A percentile compares a stretch with the other conserved stretches of the same genome.
Evolutionary conservation across 2,797 vertebrate genomes (phyloP).

Genomic region (Lerista edwardsae): DNA sequence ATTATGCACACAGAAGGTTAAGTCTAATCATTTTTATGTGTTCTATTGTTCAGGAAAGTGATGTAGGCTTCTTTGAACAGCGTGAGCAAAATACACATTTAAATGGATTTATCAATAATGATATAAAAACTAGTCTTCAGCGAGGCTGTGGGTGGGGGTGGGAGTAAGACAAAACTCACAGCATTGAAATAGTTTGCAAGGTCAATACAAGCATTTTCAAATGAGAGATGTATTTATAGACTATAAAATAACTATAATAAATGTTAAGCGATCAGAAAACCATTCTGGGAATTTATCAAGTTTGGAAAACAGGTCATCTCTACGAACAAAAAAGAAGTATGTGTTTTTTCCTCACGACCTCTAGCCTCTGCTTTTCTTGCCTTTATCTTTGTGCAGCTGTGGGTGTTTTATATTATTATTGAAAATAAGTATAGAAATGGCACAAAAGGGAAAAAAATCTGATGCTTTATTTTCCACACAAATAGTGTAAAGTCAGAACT

Average conservation of each 20-base stretch:
- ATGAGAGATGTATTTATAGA: conserved; percentile 30
- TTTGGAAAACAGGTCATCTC: conserved; percentile 32
- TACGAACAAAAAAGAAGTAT: conserved; percentile 19
- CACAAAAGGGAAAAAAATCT: not conserved
- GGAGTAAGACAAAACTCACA: conserved; percentile 4
- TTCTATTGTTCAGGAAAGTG: not conserved
- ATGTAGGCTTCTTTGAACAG: not conserved
- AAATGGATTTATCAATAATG: conserved; percentile 39
- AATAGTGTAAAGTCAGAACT: conserved; percentile 21
- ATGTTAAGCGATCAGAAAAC: conserved; percentile 24
- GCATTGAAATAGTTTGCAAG: conserved; percentile 33
- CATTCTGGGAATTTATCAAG: conserved; percentile 40
- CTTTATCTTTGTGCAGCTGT: conserved; percentile 24
- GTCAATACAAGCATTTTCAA: conserved; percentile 29
- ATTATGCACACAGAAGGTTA: not conserved
- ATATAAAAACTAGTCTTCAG: conserved; percentile 33
- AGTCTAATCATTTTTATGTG: conserved; percentile 1
- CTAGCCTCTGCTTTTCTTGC: conserved; percentile 3
- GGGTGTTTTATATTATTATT: not conserved
- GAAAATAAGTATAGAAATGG: not conserved
- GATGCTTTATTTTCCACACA: not conserved
- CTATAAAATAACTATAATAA: conserved; percentile 28
- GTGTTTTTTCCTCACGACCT: conserved; percentile 12
- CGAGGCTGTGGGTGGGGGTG: conserved; percentile 15
- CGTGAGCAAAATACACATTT: conserved; percentile 35